phyloP scores from a whole-genome alignment of 2,797 vertebrate genomes.

The Antrozous pallidus region DNA sequence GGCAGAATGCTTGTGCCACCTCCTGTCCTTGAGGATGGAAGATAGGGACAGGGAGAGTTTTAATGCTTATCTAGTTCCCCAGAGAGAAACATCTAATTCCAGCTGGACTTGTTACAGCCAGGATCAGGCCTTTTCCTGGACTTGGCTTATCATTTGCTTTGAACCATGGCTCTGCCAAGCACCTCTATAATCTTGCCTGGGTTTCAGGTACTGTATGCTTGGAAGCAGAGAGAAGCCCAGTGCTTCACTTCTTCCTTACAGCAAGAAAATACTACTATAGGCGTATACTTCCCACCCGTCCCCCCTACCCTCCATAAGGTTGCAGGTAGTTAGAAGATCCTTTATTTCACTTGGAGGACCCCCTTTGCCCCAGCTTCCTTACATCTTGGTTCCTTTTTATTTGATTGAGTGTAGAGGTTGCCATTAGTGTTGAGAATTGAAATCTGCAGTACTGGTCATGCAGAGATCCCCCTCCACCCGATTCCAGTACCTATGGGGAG shows the following conservation, averaged over 20 bases:
- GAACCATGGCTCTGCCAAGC: slow-evolving; percentile 47
- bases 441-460: slow-evolving; percentile 20
- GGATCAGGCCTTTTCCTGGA: slow-evolving; percentile 17
- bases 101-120: background rate
- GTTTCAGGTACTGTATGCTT: slow-evolving; percentile 47
- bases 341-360: background rate
- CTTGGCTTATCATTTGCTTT: slow-evolving; percentile 71
- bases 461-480: background rate
- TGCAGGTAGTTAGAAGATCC: background rate
- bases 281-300: background rate
- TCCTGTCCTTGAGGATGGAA: slow-evolving; percentile 10
- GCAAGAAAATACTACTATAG: background rate
- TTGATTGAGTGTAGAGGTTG: slow-evolving; percentile 26
- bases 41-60: background rate
- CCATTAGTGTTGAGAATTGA: slow-evolving; percentile 24
- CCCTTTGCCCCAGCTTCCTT: background rate
- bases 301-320: background rate
- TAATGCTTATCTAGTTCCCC: background rate
- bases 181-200: slow-evolving; percentile 61
- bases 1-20: background rate
- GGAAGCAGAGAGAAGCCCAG: background rate
- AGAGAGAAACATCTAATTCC: slow-evolving; percentile 17
- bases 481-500: background rate
- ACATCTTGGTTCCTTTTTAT: slow-evolving; percentile 6
- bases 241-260: slow-evolving; percentile 2